Evolutionary conservation across 2,113 vertebrate species (phyloP), one percentile per base, ranked within the genome.

Genomic region (Sterrhoptilus dennistouni): DNA sequence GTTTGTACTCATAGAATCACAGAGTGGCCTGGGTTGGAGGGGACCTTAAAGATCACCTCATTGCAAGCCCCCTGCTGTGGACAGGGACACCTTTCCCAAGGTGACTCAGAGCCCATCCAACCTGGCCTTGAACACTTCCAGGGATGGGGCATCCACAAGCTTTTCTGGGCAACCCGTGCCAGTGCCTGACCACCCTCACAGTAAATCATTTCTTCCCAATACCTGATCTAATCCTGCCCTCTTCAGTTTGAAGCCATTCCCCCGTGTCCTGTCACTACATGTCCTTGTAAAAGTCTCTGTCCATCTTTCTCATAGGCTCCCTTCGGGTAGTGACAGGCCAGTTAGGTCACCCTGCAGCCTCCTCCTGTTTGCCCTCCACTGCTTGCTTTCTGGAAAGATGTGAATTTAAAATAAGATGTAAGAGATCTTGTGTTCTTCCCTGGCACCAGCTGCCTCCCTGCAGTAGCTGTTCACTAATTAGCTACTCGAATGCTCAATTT

Each of bases 61-160:
- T 76, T 76, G 35, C 24, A 68, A 75, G 2, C 8, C 11, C 15
- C 5, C 29, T 35, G 54, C 47, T 18, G 4, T 23, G 24, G 28
- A 9, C 29, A 24, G 31, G 35, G 40, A 49, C 35, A 42, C 35
- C 10, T 63, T 8, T 11, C 35, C 5, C 8, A 4, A 49, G 42
- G 8, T 0, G 49, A 9, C 6, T 54, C 49, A 77, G 25, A 83
- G 40, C n/a, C 12, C 49, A 36, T 42, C 49, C 71, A 70, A 0
- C 31, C 49, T 42, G 56, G 31, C 71, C 49, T 49, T 70, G 63
- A 5, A 20, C 63, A 69, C 31, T 69, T 0, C 24, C 44, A 45
- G 68, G 12, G 5, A 16, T 17, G 19, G 36, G 6, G 2, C 23
- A 59, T 0, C 4, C 54, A 40, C n/a, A 76, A 76, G 0, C 8